These are phyloP conservation scores for Syngnathus floridae DNA, from an alignment of 2,113 vertebrate genomes.

Conservation along the genomic window DNA sequence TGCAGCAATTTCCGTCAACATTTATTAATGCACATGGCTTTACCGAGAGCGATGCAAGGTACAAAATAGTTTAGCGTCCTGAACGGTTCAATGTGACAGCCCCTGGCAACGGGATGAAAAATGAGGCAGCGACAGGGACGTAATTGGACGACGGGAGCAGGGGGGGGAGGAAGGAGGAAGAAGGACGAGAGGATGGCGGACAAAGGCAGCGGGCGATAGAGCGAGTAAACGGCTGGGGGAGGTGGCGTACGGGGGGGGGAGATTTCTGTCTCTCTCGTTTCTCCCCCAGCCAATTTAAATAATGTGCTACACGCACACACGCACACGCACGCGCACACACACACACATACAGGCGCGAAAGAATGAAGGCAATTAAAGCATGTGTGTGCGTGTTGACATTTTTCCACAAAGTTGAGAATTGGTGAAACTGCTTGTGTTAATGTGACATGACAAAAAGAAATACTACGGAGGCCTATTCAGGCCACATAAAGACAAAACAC, in stretches of 20 bases:
- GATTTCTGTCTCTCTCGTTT: not conserved
- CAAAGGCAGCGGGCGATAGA: not conserved
- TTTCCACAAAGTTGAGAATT: not conserved
- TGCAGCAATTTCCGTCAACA: not conserved
- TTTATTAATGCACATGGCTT: not conserved
- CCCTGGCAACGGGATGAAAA: slow-evolving; percentile 1
- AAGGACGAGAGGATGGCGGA: not conserved
- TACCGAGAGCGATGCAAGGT: not conserved
- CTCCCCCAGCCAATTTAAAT: not conserved
- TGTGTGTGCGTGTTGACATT: not conserved
- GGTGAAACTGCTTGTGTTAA: not conserved
- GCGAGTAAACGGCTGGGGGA: slow-evolving; percentile 1
- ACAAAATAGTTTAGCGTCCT: not conserved
- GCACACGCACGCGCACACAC: too few species aligned
- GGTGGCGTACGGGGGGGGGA: not conserved
- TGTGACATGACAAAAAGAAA: not conserved
- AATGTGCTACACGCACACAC: not conserved
- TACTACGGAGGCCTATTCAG: not conserved
- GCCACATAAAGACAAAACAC: not conserved
- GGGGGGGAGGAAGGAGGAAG: not conserved
- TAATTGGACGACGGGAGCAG: slow-evolving; percentile 1
- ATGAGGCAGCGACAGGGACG: not conserved
- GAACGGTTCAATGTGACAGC: not conserved
- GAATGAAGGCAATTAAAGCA: not conserved
- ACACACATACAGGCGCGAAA: not conserved